Percentiles rank a stretch among this genome's conserved stretches.
Evolutionary conservation across 2,797 vertebrate genomes (phyloP).

Genomic region (Lacerta bilineata): DNA sequence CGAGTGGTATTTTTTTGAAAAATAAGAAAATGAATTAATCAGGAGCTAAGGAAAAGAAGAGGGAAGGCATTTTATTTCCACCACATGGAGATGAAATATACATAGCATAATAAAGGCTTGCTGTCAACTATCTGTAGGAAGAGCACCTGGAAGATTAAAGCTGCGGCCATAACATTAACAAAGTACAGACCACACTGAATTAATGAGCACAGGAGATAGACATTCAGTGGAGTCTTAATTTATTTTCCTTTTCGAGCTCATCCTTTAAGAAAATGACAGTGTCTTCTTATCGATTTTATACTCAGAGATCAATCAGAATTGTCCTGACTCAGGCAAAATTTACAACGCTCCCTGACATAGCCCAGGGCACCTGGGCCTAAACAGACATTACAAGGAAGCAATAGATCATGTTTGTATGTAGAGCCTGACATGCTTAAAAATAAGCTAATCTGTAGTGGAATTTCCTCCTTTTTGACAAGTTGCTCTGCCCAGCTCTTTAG

Average conservation of each 20-base stretch:
- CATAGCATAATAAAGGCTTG: conserved; percentile 85
- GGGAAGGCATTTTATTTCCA: conserved; percentile 83
- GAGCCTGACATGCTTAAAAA: conserved; percentile 91
- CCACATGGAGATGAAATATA: conserved; percentile 88
- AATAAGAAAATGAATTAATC: conserved; percentile 95
- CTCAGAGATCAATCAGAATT: conserved; percentile 99
- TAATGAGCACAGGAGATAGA: conserved; percentile 90
- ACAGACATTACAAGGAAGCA: conserved; percentile 89
- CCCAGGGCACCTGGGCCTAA: conserved; percentile 82
- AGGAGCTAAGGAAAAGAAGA: conserved; percentile 82
- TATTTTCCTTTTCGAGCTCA: conserved; percentile 96
- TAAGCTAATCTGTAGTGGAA: conserved; percentile 94
- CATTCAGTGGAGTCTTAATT: conserved; percentile 96
- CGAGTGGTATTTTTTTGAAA: conserved; percentile 88
- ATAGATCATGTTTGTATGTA: conserved; percentile 87
- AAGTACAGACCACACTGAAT: conserved; percentile 92
- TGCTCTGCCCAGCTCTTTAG: conserved; percentile 84
- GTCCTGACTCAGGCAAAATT: conserved; percentile 97
- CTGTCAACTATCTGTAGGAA: conserved; percentile 82
- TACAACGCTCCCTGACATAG: conserved; percentile 88
- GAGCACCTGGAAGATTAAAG: conserved; percentile 93
- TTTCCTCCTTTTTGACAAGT: conserved; percentile 90
- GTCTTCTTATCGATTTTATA: conserved; percentile 99
- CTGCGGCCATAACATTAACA: conserved; percentile 88
- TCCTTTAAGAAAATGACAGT: conserved; percentile 99